Base-by-base conservation (phyloP, 35 echinoderm and acorn worm species). In the Anneissia japonica region DNA sequence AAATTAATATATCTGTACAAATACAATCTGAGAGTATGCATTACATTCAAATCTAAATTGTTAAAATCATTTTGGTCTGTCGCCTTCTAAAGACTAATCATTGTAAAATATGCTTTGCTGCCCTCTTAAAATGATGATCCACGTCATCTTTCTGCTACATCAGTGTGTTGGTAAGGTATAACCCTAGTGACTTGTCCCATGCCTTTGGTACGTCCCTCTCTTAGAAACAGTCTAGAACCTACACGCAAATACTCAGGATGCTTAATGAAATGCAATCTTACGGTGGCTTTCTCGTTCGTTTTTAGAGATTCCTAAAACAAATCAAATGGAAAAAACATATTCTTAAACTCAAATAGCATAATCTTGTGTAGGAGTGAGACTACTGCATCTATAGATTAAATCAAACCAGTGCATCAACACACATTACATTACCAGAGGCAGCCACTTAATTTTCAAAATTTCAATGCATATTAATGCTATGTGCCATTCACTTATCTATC, bases 171-270 rank as follows among this genome's bases (percentile, higher is more conserved):
- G 32, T 83, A 74, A 6, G 88, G 36, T 73, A 41, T 79, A 38
- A 97, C 75, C 77, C 83, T 93, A 9, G 91, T 93, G 74, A 97
- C 85, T 51, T 97, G 85, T 26, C 95, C 95, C 46, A 97, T 87
- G 19, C 87, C 95, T 88, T 93, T 97, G 12, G 95, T 92, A 23
- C 77, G 91, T 7, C 95, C 95, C 88, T 97, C 95, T 74, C 95
- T 30, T 81, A 97, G 90, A 26, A 97, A 84, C 19, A 97, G 82
- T 38, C 95, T 87, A 0, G 95, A 83, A n/a, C 90, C 90, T 82
- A 79, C 88, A 31, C 95, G 75, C 29, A 97, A 37, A 82, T 79
- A 93, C 82, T 93, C 91, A 19, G 91, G 91, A 51, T 93, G 91
- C 40, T 84, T 90, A 36, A 93, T 85, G 74, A 97, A 97, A 31